Evolutionary conservation across 2,797 vertebrate species (phyloP).

Genomic region (Microctenopoma stevenorrisi): DNA sequence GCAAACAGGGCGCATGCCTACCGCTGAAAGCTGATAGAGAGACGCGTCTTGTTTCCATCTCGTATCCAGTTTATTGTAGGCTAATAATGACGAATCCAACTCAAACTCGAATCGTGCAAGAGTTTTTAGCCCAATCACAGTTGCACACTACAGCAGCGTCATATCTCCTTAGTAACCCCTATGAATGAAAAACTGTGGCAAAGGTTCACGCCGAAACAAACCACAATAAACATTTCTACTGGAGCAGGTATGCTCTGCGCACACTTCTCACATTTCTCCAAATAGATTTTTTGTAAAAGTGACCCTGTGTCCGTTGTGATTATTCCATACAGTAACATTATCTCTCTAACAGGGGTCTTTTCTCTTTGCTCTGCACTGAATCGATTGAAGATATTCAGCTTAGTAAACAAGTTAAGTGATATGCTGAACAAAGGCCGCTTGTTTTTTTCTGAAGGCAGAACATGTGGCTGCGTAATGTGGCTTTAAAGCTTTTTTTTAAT

Average conservation of each 20-base stretch:
- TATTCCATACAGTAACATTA: conserved; percentile 2
- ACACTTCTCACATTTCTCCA: neutral
- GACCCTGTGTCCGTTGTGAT: neutral
- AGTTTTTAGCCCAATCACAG: conserved; percentile 63
- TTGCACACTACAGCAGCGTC: conserved; percentile 79
- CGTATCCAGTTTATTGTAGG: conserved; percentile 1
- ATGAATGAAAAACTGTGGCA: conserved; percentile 80
- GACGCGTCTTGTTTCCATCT: conserved; percentile 11
- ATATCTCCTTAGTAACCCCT: conserved; percentile 89
- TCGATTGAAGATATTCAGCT: conserved; percentile 59
- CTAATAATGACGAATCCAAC: neutral
- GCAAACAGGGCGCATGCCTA: conserved; percentile 6
- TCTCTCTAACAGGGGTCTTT: conserved; percentile 23
- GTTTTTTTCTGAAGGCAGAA: neutral
- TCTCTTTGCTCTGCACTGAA: conserved; percentile 45
- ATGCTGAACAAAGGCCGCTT: conserved; percentile 17
- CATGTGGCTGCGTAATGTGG: neutral
- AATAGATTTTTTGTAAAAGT: neutral
- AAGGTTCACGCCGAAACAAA: conserved; percentile 56
- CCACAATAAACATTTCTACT: neutral
- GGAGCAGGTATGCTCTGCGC: neutral
- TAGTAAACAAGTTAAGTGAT: conserved; percentile 52
- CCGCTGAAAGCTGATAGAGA: neutral
- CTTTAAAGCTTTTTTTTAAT: neutral
- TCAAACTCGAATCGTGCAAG: conserved; percentile 17